Percentiles rank a stretch among this genome's conserved stretches.
These are phyloP conservation scores for Hedya salicella DNA, from an alignment of 2,888 invertebrate genomes.

Conservation along the genomic window DNA sequence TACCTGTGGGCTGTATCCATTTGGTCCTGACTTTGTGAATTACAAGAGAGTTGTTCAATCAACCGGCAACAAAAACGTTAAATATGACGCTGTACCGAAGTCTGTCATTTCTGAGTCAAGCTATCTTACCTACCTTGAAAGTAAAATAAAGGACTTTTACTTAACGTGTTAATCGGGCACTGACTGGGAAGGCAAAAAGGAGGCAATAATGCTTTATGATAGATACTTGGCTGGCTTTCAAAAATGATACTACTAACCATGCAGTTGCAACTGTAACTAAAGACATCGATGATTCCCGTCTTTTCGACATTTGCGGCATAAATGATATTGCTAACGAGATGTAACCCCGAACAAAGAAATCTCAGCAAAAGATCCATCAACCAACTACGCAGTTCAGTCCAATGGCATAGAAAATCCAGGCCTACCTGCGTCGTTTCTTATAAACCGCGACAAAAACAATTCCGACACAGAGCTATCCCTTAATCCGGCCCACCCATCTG, in stretches of 20 bases:
- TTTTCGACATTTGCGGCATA: not conserved
- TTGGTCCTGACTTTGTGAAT: too few relatives aligned
- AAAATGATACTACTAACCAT: slow-evolving; percentile 2
- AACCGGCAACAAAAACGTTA: too few relatives aligned
- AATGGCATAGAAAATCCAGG: not conserved
- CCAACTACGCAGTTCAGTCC: not conserved
- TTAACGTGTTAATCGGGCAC: slow-evolving; percentile 3
- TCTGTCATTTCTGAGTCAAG: slow-evolving; percentile 3
- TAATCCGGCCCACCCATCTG: not conserved
- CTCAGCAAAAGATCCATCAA: slow-evolving; percentile 2
- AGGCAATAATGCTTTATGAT: slow-evolving; percentile 7
- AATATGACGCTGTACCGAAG: too few relatives aligned
- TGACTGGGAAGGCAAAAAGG: slow-evolving; percentile 7
- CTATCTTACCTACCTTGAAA: too few relatives aligned
- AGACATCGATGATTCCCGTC: too few relatives aligned
- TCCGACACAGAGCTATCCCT: slow-evolving; percentile 2
- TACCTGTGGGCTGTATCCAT: too few relatives aligned
- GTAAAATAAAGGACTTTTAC: too few relatives aligned
- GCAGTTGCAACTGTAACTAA: too few relatives aligned
- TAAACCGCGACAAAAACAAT: not conserved
- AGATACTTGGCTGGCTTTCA: slow-evolving; percentile 4
- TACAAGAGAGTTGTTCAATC: too few relatives aligned
- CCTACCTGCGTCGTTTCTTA: not conserved
- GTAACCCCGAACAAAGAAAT: not conserved
- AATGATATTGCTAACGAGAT: slow-evolving; percentile 2